Evolutionary conservation across 2,888 invertebrate species (phyloP), one percentile per base, ranked within the genome.

Genomic region (Pseudoips prasinana): DNA sequence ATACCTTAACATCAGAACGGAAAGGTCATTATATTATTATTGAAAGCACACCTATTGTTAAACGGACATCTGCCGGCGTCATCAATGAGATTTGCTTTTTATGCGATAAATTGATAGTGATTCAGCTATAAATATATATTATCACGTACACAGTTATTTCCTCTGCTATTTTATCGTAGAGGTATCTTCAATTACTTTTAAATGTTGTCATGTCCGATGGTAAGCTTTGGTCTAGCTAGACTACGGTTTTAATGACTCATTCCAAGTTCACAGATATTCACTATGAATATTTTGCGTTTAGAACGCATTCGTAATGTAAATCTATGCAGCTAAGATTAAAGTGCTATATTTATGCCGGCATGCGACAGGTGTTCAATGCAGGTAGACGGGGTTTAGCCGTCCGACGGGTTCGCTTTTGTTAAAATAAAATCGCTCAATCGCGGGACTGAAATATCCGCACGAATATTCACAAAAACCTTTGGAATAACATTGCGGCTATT

Each of bases 341-440:
- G 43, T 26, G 56, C 54, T 64, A 57, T 64, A 61, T 64, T 60
- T 64, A 63, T 56, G 54, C 52, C 39, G 55, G 52, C 40, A 36
- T 54, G 58, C 74, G 84, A 79, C 86, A 86, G 86, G 85, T 86
- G 86, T 75, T 75, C 68, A 65, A 55, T 70, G 75, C 86, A 87
- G 86, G 86, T 86, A 86, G 78, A 64, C 62, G 53, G 43, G 43
- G 51, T 58, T 46, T 46, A 55, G 44, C 55, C 53, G 60, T 41
- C 61, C 49, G 64, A 46, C 54, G 58, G 48, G 58, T 51, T 46
- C 46, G 49, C 63, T 68, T 73, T 70, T 71, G 66, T 69, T 56
- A 54, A 53, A 64, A 61, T 56, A 56, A 64, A 66, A 62, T 58
- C 51, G 30, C 53, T 64, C 45, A 52, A 58, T 58, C 56, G 47